Evolutionary conservation across 2,113 vertebrate species (phyloP).

Genomic region (Pseudopodoces humilis): DNA sequence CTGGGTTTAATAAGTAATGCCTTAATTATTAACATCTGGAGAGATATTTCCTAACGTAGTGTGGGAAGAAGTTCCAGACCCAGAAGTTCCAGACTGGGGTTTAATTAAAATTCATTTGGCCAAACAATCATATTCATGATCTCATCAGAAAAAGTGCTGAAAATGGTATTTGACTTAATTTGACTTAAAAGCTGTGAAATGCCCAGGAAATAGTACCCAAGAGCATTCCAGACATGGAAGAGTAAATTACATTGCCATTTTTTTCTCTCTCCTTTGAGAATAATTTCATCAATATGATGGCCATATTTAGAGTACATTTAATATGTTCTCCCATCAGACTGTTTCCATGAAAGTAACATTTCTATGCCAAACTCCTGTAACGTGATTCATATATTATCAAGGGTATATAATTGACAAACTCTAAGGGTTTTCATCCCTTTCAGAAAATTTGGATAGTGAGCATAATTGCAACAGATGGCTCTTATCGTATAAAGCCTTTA

Average conservation of each 20-base stretch:
- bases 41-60: neutral
- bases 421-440: neutral
- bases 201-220: neutral
- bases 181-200: neutral
- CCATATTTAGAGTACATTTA: slow-evolving; percentile 16
- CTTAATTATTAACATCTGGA: slow-evolving; percentile 62
- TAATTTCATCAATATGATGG: neutral
- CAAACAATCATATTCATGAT: neutral
- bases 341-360: neutral
- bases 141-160: neutral
- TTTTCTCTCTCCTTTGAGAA: neutral
- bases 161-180: neutral
- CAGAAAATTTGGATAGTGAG: slow-evolving; percentile 18
- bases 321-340: neutral
- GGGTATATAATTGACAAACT: neutral
- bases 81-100: neutral
- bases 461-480: neutral
- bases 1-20: slow-evolving; percentile 47
- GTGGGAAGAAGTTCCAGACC: slow-evolving; percentile 46
- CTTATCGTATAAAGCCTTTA: neutral
- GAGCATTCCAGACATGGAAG: neutral
- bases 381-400: slow-evolving; percentile 12
- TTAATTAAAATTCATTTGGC: slow-evolving; percentile 24
- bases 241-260: neutral
- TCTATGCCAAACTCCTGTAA: slow-evolving; percentile 22